Conservation (phyloP, 2,797 vertebrate genomes). For the Pseudochirops cupreus region DNA sequence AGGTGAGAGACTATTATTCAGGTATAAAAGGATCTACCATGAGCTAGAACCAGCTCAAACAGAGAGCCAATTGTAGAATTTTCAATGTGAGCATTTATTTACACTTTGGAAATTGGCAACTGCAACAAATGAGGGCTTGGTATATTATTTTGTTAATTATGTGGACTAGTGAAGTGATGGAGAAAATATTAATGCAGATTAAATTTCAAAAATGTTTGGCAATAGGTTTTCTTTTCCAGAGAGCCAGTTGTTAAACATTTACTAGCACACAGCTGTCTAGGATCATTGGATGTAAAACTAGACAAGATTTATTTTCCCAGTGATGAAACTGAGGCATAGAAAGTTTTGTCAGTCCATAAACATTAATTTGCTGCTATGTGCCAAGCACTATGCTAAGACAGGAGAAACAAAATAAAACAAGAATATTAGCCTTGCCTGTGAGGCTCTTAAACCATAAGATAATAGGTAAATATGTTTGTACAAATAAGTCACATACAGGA, state of each 20-base stretch:
- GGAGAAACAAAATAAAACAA: neutral
- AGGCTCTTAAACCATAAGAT: neutral
- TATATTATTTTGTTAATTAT: neutral
- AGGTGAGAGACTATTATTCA: neutral
- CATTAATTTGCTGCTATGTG: neutral
- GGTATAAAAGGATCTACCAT: neutral
- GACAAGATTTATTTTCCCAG: neutral
- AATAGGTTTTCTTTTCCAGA: neutral
- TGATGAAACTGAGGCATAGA: neutral
- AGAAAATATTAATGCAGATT: neutral
- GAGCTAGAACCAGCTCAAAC: neutral
- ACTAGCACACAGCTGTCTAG: neutral
- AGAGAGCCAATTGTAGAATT: neutral
- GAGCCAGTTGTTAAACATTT: neutral
- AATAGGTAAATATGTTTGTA: neutral
- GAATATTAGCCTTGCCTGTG: neutral
- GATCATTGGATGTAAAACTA: neutral
- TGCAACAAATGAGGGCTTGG: neutral
- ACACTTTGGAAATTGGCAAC: neutral
- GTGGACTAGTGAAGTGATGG: neutral
- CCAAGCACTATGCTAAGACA: neutral
- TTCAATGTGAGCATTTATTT: neutral
- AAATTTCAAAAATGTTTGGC: neutral
- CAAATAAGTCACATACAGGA: neutral
- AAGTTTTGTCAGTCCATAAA: neutral